Evolutionary conservation across 2,797 vertebrate genomes (phyloP).

Genomic region (Molothrus ater): DNA sequence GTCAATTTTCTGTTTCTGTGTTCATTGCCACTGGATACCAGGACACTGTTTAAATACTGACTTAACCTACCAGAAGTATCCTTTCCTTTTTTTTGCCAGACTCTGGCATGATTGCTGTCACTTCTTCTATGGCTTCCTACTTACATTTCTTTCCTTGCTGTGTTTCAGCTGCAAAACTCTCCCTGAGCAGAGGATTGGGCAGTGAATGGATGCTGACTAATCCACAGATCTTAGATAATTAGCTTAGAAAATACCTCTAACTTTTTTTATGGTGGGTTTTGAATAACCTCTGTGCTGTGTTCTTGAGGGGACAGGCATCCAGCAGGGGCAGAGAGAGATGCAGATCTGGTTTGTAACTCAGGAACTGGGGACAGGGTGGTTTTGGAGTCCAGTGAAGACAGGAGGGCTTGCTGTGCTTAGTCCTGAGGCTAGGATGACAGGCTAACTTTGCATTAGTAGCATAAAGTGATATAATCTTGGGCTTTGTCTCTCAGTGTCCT

Average conservation of each 20-base stretch:
- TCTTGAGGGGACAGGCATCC: not conserved
- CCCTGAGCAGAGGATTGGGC: not conserved
- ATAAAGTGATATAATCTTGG: not conserved
- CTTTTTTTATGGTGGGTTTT: not conserved
- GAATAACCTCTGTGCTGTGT: not conserved
- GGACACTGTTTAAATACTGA: not conserved
- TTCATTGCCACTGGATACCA: not conserved
- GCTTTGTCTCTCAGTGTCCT: not conserved
- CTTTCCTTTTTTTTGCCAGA: not conserved
- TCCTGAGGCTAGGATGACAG: not conserved
- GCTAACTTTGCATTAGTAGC: not conserved
- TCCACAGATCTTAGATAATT: not conserved
- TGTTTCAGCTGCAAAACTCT: not conserved
- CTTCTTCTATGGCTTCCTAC: not conserved
- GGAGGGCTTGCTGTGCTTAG: not conserved
- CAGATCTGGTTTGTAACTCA: not conserved
- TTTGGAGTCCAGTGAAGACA: not conserved
- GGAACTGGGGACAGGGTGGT: not conserved
- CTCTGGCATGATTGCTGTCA: not conserved
- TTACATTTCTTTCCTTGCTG: not conserved
- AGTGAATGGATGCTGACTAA: not conserved
- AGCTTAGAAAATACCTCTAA: not conserved
- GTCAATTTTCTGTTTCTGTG: not conserved
- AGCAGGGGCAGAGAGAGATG: not conserved
- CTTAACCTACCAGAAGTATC: not conserved